phyloP scores from a whole-genome alignment of 2,797 vertebrate genomes.

The Heteromormyrus szaboi region DNA sequence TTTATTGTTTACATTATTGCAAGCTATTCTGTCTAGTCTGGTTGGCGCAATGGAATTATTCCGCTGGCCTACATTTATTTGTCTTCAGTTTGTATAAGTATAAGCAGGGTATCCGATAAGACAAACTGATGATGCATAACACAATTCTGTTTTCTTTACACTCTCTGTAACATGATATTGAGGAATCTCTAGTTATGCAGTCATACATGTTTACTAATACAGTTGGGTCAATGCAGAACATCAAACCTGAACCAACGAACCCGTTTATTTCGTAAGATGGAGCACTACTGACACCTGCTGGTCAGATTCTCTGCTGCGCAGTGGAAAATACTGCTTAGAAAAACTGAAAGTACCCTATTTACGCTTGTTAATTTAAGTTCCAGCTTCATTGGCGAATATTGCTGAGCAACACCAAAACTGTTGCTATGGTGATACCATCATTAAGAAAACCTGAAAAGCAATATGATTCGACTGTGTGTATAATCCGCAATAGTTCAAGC shows the following conservation, averaged over 20 bases:
- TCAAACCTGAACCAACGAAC: background rate
- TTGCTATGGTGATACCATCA: constrained; percentile 69
- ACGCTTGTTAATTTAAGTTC: constrained; percentile 43
- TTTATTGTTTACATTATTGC: background rate
- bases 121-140: background rate
- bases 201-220: constrained; percentile 1
- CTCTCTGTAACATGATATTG: background rate
- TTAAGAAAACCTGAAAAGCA: constrained; percentile 13
- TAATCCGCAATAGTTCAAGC: background rate
- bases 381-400: constrained; percentile 49
- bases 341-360: constrained; percentile 24
- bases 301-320: background rate
- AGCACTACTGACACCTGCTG: constrained; percentile 52
- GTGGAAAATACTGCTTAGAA: constrained; percentile 33
- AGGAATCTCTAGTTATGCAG: background rate
- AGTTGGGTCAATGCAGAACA: background rate
- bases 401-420: constrained; percentile 66
- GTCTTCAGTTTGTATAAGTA: background rate
- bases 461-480: background rate
- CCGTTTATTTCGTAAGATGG: constrained; percentile 17
- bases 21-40: background rate
- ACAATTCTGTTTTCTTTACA: background rate
- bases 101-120: background rate
- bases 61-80: background rate
- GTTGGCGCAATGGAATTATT: background rate